These are phyloP conservation scores for Anastrepha ludens DNA, from an alignment of 1,140 invertebrate species.

Conservation along the genomic window DNA sequence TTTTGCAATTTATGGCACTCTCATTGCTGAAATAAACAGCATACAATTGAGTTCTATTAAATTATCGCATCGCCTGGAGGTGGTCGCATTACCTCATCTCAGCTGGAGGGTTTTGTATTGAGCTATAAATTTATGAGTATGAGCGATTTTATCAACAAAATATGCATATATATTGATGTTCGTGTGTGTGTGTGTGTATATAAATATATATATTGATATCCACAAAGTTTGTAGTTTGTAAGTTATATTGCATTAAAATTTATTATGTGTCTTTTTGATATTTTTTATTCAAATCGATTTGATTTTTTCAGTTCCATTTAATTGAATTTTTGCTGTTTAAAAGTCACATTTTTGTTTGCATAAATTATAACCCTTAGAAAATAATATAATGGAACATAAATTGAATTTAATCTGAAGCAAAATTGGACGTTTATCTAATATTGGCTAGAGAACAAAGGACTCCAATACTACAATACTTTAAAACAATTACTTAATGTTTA, in stretches of 20 bases:
- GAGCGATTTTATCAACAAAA: not conserved
- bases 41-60: conserved; percentile 38
- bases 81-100: conserved; percentile 10
- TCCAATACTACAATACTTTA: too few relatives aligned
- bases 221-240: not conserved
- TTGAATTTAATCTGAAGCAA: too few relatives aligned
- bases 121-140: not conserved
- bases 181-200: not conserved
- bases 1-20: not conserved
- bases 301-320: too few relatives aligned
- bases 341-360: too few relatives aligned
- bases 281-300: too few relatives aligned
- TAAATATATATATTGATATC: not conserved
- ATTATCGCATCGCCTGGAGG: not conserved
- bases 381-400: too few relatives aligned
- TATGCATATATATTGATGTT: not conserved
- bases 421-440: too few relatives aligned
- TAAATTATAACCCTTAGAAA: too few relatives aligned
- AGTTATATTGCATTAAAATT: not conserved
- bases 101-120: not conserved
- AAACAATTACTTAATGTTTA: too few relatives aligned
- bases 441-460: too few relatives aligned
- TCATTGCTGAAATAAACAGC: not conserved
- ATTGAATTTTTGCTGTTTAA: too few relatives aligned
- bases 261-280: not conserved